Base-by-base conservation (phyloP, 2,797 vertebrate genomes). In the Capromys pilorides region DNA sequence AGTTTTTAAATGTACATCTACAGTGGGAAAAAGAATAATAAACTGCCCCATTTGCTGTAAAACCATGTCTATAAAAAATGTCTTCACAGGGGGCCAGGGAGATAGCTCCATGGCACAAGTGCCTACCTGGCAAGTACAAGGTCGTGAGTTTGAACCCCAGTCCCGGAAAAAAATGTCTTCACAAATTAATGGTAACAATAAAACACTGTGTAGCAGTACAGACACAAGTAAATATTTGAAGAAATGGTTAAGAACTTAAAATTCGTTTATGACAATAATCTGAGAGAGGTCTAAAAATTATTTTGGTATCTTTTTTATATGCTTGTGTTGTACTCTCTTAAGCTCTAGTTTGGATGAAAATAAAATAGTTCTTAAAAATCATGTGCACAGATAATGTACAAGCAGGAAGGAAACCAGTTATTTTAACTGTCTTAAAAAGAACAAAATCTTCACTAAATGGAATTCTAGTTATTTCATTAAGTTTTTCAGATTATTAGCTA, bases 391-490 rank as follows among this genome's bases (percentile, higher is more conserved):
- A 80, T 91, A 84, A 71, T 41, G 10, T 31, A 75, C 4, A 90
- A 90, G 9, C 45, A 69, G 85, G 90, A 93, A 49, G 39, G 54
- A 93, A 91, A 61, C 39, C 69, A 11, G 2, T 82, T 39, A 41
- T 90, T 96, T 93, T 95, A 95, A 14, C 33, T 87, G 24, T 39
- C 16, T 88, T 78, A 45, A 45, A 89, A 78, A 41, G 67, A 77
- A 66, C 66, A 45, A 77, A 89, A 39, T 83, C 8, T 57, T 77
- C 71, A 62, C 1, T 33, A 18, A 67, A 89, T 75, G 57, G 33
- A 82, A 88, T 94, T 91, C 31, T 79, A 79, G 36, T 85, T 88
- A 85, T 59, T 94, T 97, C 36, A 51, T 5, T 39, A 71, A 87
- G 28, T 88, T 45, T 86, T 94, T 69, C 57, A 75, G 45, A 57